A percentile compares a stretch with the other conserved stretches of the same genome.
Evolutionary conservation across 2,797 vertebrate genomes (phyloP).

Genomic region (Cirrhinus molitorella): DNA sequence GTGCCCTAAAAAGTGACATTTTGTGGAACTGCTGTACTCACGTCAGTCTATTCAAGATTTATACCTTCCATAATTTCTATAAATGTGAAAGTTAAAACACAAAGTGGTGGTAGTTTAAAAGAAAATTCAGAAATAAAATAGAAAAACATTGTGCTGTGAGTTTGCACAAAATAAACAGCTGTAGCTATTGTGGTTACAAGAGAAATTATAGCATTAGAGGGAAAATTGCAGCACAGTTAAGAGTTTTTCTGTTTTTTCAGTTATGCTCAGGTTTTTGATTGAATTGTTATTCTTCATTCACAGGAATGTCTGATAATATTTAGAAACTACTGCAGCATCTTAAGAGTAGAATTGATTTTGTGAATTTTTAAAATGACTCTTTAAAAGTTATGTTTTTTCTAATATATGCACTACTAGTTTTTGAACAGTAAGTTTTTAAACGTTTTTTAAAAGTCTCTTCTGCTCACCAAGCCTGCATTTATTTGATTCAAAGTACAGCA

Average conservation of each 20-base stretch:
- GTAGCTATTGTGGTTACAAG: neutral
- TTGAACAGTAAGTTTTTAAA: too few relatives aligned
- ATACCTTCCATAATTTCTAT: neutral
- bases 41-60: neutral
- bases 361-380: neutral
- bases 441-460: too few relatives aligned
- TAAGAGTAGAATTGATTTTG: neutral
- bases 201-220: neutral
- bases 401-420: neutral
- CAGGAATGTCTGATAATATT: neutral
- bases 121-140: neutral
- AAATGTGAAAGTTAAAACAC: neutral
- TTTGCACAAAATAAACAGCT: neutral
- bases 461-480: too few relatives aligned
- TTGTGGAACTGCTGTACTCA: neutral
- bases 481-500: too few relatives aligned
- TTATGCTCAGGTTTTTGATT: neutral
- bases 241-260: neutral
- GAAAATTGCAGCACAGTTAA: neutral
- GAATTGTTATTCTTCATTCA: neutral
- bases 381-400: neutral
- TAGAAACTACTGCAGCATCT: neutral
- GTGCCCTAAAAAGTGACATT: neutral
- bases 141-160: neutral
- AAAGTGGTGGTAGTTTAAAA: neutral